Percentiles rank a stretch among this genome's conserved stretches.
These are phyloP conservation scores for Tenthredo livida DNA, from an alignment of 2,888 invertebrate species.

Conservation along the genomic window DNA sequence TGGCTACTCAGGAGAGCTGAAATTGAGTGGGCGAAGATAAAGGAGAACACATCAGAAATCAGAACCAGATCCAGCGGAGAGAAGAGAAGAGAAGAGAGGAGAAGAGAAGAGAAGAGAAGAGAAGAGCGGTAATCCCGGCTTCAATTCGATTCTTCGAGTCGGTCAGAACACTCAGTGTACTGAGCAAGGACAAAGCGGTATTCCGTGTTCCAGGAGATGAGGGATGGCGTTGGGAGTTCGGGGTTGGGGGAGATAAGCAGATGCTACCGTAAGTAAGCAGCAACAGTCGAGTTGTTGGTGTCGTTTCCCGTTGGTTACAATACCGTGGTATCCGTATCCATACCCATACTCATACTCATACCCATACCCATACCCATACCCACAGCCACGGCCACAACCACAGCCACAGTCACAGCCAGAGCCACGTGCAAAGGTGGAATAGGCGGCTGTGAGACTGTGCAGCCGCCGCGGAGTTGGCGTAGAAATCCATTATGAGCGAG, in stretches of 20 bases:
- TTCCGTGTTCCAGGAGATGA: slow-evolving; percentile 26
- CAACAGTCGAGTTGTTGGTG: slow-evolving; percentile 36
- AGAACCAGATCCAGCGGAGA: slow-evolving; percentile 13
- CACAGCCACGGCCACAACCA: neutral
- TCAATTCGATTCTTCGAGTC: slow-evolving; percentile 15
- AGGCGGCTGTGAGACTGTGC: slow-evolving; percentile 42
- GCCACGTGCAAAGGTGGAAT: slow-evolving; percentile 21
- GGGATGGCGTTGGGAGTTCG: neutral
- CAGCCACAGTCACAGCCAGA: neutral
- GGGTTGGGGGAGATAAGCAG: slow-evolving; percentile 39
- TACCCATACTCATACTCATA: neutral
- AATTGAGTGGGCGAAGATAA: slow-evolving; percentile 30
- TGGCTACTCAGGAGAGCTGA: neutral
- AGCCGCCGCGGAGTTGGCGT: slow-evolving; percentile 64
- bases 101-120: neutral
- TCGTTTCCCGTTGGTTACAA: slow-evolving; percentile 33
- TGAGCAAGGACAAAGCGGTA: slow-evolving; percentile 28
- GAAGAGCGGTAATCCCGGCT: neutral
- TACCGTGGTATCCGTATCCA: neutral
- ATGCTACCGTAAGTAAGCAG: slow-evolving; percentile 34
- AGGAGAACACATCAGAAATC: slow-evolving; percentile 5
- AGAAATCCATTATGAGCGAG: slow-evolving; percentile 70
- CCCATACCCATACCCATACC: neutral
- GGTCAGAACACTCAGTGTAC: neutral
- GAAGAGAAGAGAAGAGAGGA: neutral